Evolutionary conservation across 2,888 invertebrate species (phyloP).

Genomic region (Stratiomys singularior): DNA sequence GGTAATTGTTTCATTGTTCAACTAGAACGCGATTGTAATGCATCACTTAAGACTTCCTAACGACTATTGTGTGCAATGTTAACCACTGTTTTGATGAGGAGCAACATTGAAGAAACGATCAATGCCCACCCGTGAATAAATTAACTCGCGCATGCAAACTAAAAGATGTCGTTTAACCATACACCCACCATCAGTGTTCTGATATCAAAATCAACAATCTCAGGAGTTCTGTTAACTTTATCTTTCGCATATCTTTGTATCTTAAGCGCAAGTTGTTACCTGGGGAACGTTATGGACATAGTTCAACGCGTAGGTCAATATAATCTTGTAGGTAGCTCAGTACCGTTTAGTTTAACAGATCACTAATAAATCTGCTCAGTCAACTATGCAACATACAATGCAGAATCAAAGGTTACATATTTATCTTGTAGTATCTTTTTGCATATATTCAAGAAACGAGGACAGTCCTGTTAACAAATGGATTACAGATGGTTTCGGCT

Average conservation of each 20-base stretch:
- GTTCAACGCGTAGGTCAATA: conserved; percentile 42
- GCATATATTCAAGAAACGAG: neutral
- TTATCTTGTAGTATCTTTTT: conserved; percentile 6
- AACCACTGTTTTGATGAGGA: no score
- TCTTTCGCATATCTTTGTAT: conserved; percentile 20
- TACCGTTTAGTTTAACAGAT: conserved; percentile 42
- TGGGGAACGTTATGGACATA: conserved; percentile 21
- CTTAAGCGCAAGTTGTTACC: neutral
- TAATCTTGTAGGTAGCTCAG: conserved; percentile 43
- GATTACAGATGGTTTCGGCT: no score
- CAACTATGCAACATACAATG: conserved; percentile 8
- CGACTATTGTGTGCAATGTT: no score
- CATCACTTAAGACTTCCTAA: no score
- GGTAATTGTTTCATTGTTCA: no score
- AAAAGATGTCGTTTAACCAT: no score
- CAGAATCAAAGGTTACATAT: conserved; percentile 6
- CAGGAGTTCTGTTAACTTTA: conserved; percentile 15
- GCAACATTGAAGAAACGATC: no score
- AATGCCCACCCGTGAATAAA: no score
- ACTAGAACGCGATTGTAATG: no score
- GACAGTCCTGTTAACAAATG: no score
- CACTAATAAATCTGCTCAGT: conserved; percentile 26
- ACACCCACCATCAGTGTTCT: neutral
- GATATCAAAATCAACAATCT: conserved; percentile 1
- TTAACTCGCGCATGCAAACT: no score